Base-by-base conservation (phyloP, 2,113 vertebrate genomes). In the Onychorhynchus coronatus region DNA sequence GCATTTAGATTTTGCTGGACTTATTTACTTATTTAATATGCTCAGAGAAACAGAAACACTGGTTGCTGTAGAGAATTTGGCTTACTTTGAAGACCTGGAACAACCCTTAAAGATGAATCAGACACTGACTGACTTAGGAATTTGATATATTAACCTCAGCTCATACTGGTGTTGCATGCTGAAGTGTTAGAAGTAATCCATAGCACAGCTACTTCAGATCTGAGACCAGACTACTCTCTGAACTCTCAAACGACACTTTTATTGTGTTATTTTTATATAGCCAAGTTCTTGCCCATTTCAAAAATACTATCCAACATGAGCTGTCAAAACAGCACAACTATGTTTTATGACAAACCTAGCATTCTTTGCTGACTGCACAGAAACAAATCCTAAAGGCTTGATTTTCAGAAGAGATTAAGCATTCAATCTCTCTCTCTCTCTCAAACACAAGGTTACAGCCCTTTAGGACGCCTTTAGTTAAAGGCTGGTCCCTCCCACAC, bases 51-150 rank as follows among this genome's bases (percentile, higher is more conserved):
- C 61, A 91, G 56, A 93, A 92, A 85, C 56, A 63, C 72, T 96
- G 91, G 68, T 68, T 96, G 80, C 80, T 93, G 88, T n/a, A 95
- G 61, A 72, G 37, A 85, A 81, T 86, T 24, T 91, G 76, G 86
- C 86, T 96, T 91, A 53, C 39, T 92, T 46, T 81, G 73, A 91
- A 94, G 76, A 91, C 33, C 65, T 68, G 76, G 66, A 96, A 87
- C 72, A 89, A 77, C 41, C 72, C 56, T 92, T 81, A 53, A 93
- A 92, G 76, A 92, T 93, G 83, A 94, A 96, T 91, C 70, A 77
- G 79, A 84, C 35, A 70, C 62, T 82, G 66, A 47, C 18, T 71
- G 65, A 81, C 55, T 91, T 56, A 17, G 52, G 70, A 92, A 95
- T 89, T 68, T 49, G 47, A 91, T 97, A 61, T 75, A 24, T 56